Base-by-base conservation (phyloP, 2,888 invertebrate genomes). In the Meiosimyza decipiens region DNA sequence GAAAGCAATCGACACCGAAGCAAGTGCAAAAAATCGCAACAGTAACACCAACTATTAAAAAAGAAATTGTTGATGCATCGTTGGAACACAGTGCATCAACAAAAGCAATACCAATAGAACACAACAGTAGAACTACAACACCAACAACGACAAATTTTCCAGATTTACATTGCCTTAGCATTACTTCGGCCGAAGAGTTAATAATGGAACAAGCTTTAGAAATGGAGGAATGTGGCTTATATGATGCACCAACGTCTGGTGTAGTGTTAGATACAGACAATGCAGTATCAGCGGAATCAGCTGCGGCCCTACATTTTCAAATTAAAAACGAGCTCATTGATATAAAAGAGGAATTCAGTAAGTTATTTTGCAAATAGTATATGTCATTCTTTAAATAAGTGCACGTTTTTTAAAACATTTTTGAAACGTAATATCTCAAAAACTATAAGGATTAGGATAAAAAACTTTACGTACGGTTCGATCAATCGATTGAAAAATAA, bases 181-280 rank as follows among this genome's bases (percentile, higher is more conserved):
- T 86, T 54, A 85, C 86, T 1, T 86, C 85, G 22, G 84, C 87
- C 13, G 86, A 86, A 70, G 86, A 86, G 71, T 73, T 87, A 55
- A 85, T 86, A 13, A 86, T 87, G 86, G 87, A 87, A 66, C 87
- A 87, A 77, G 87, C 87, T 1, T 79, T 87, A 11, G 87, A 87
- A 76, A 85, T 87, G 84, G 87, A 87, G 71, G 87, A 87, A 74
- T 84, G 83, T 63, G 84, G 84, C 4, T 76, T 85, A 11, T 84
- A 83, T 71, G 83, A 84, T 69, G 77, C 82, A 0, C 80, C 83
- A 0, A 77, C 76, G 0, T 74, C 76, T 0, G 69, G 71, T 11
- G 51, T 67, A 0, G 70, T 59, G n/a, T 63, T 66, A 50, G 83
- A 81, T 7, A 82, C 81, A 0, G 84, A 85, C 60, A 85, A 83